Evolutionary conservation across 2,797 vertebrate genomes (phyloP).

Genomic region (Mycteria americana): DNA sequence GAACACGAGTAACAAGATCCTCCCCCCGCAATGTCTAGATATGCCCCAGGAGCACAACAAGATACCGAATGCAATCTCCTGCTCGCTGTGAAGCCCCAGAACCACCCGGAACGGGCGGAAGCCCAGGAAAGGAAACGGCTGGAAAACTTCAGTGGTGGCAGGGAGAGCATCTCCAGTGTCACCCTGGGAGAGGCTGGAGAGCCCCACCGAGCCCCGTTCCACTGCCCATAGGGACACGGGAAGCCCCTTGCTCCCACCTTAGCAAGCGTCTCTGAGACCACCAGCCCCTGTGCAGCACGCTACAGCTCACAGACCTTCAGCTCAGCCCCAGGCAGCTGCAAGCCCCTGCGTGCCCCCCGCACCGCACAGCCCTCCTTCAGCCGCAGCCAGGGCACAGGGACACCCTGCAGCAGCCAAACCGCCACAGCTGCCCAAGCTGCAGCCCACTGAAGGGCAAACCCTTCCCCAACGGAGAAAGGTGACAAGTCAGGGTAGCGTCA

Average conservation of each 20-base stretch:
- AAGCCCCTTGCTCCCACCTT: not conserved
- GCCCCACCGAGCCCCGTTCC: not conserved
- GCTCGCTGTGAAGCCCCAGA: not conserved
- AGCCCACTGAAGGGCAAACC: not conserved
- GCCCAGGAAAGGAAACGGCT: rapidly evolving
- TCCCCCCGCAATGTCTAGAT: not conserved
- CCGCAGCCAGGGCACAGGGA: not conserved
- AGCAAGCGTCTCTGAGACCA: not conserved
- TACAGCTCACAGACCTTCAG: not conserved
- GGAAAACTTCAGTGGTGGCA: not conserved
- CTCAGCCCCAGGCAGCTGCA: not conserved
- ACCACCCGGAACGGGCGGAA: rapidly evolving
- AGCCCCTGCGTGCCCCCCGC: too few species aligned
- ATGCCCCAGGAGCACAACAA: not conserved
- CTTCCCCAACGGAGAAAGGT: not conserved
- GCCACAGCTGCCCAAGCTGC: not conserved
- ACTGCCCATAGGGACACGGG: not conserved
- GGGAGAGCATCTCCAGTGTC: not conserved
- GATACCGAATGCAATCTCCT: rapidly evolving
- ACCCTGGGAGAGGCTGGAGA: not conserved
- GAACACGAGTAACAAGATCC: not conserved
- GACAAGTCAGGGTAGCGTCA: rapidly evolving
- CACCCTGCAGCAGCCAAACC: not conserved
- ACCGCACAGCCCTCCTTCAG: not conserved
- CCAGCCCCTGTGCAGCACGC: not conserved